Evolutionary conservation across 2,888 invertebrate genomes (phyloP), one percentile per base, ranked within the genome.

Genomic region (Bruchidius siliquastri): DNA sequence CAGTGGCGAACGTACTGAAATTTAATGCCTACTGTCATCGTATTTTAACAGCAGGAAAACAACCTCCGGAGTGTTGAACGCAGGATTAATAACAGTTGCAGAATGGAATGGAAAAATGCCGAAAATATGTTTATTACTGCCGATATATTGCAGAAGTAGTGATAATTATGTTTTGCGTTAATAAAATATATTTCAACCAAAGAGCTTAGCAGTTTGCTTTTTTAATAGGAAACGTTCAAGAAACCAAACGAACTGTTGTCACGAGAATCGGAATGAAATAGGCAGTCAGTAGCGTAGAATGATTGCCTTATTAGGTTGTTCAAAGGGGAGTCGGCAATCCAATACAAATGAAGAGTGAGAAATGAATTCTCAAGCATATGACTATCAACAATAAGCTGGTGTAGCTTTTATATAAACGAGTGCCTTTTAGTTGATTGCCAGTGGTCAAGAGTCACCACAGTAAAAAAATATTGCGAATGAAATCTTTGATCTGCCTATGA

Each of bases 111-210:
- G 49, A 77, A 75, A 76, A 72, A 72, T 73, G 70, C 72, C 21
- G 71, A 74, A 68, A 72, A 74, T 74, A 77, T 75, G 72, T 73
- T 74, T 74, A 77, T 77, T 77, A 77, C 74, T 76, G 71, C 68
- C 73, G 75, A 74, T 77, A 76, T 73, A 72, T 73, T 71, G 71
- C 76, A 75, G 76, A 74, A 75, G 72, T 74, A 49, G 49, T 8
- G 49, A 49, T 76, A 76, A 77, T 76, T 76, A 76, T 73, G 75
- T 74, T 77, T 75, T 73, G 70, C 73, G 72, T 73, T 75, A 76
- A 75, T 77, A 76, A 76, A 77, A 77, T 76, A 73, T 74, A 76
- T 76, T 75, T 75, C 67, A 70, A 49, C 73, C 73, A 73, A 71
- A 71, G 69, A 73, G 49, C 49, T 49, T 73, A 68, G 75, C 75